Evolutionary conservation across 2,888 invertebrate genomes (phyloP), one percentile per base, ranked within the genome.

Genomic region (Orchestes rusci): DNA sequence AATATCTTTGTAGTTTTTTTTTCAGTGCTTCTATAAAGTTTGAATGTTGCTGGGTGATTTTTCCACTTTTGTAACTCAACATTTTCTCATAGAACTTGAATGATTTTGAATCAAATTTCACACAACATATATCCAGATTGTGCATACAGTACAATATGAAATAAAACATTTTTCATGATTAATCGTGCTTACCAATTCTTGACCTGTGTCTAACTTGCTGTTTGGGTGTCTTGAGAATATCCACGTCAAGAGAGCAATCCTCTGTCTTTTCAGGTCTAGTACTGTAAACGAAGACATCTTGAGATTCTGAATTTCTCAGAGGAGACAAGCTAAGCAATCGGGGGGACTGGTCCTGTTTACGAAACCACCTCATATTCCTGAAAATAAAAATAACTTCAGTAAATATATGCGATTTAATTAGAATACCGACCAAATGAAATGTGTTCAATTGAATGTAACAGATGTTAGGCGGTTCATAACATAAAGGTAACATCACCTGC

Each of bases 311-410:
- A 56, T 71, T 75, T 55, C 72, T 65, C 43, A 75, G 62, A 27
- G 81, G 80, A 52, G 82, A 80, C 51, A 82, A 73, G 67, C 80
- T 80, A 53, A 82, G 72, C 61, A 82, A 74, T 68, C 79, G 74
- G 57, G 82, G 82, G 64, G 80, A 74, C 68, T 77, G 80, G 62
- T 77, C 77, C 56, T 70, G 68, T 67, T 71, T 72, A 51, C 75
- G 78, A 72, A 82, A 82, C 82, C 82, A 82, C 72, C 80, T 79
- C 82, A 82, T 82, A 31, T 12, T 38, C 16, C 29, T 27, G 23
- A 23, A 7, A 23, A 23, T 23, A 23, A 23, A 7, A 23, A 23
- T 23, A 23, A 23, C 10, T 23, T 23, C 10, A 7, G 5, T 23
- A 7, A 23, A 7, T 23, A 23, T 10, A 7, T 23, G 23, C 23